Evolutionary conservation across 2,113 vertebrate species (phyloP), one percentile per base, ranked within the genome.

Genomic region (Boleophthalmus pectinirostris): DNA sequence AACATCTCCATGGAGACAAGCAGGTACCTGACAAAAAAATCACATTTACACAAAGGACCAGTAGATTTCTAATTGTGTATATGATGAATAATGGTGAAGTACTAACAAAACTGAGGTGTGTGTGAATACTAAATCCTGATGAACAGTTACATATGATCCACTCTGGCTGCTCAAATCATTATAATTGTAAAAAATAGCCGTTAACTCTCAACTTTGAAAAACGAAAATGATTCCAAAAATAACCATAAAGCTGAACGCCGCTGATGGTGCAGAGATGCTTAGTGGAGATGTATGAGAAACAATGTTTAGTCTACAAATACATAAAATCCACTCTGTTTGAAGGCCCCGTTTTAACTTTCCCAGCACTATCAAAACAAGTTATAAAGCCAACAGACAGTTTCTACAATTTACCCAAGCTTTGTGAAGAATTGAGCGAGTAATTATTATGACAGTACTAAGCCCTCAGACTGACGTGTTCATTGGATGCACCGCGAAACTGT

Each of bases 381-480:
- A 58, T 35, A 33, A n/a, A 75, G 72, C 66, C 60, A 15, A 4
- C 15, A n/a, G 74, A 75, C 53, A 76, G 49, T 73, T 75, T 68
- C 63, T 24, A 15, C 70, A 68, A 73, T 65, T n/a, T 25, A 72
- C 66, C 73, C 9, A 63, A 10, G 70, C 47, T 72, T 71, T 71
- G 72, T 45, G 18, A 61, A 0, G 23, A 49, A 15, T 61, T 72
- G 66, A 16, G 1, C 21, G 2, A 38, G 54, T 75, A 78, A 85
- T 88, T 79, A 78, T 15, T 76, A 71, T 79, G 82, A 80, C 84
- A 69, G 56, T 73, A 82, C 77, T 84, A 85, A 81, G 69, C 4
- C 78, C 74, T 63, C 58, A 7, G 68, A 75, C 60, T 88, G 85
- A 80, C 80, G 71, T 51, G 5, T 69, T 60, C 72, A 68, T 53